A percentile compares a stretch with the other conserved stretches of the same genome.
phyloP scores from a whole-genome alignment of 2,113 vertebrate genomes.

The Melanostigma gelatinosum region DNA sequence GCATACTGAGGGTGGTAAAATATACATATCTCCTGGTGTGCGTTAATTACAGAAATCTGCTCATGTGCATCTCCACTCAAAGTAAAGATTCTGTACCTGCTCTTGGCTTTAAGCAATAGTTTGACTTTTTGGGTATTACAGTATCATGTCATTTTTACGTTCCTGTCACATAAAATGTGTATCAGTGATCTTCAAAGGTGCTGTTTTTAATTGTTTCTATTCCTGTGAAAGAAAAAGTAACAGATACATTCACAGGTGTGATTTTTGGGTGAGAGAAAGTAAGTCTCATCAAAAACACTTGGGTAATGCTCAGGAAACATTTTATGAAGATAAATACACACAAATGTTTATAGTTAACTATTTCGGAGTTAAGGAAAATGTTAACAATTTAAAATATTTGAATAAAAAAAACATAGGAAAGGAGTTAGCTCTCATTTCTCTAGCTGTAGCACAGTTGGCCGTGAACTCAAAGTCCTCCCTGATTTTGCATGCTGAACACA shows the following conservation, averaged over 20 bases:
- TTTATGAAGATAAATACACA: not conserved
- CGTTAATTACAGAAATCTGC: not conserved
- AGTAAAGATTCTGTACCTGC: not conserved
- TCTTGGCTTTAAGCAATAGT: not conserved
- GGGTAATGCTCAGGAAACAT: not conserved
- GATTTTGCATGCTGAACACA: conserved; percentile 24
- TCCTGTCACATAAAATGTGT: not conserved
- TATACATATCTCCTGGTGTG: not conserved
- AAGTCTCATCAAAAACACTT: not conserved
- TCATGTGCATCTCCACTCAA: not conserved
- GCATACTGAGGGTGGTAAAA: not conserved
- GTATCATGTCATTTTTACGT: not conserved
- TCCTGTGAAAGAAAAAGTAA: not conserved
- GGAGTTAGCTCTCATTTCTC: not conserved
- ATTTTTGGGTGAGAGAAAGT: not conserved
- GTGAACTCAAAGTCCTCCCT: not conserved
- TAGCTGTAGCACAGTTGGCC: not conserved
- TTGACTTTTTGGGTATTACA: not conserved
- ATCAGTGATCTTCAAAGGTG: not conserved
- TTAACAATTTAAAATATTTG: not conserved
- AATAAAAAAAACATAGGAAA: not conserved
- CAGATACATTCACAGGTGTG: not conserved
- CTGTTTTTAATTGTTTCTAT: not conserved
- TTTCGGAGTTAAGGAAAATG: not conserved
- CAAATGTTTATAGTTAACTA: not conserved